Evolutionary conservation across 2,113 vertebrate genomes (phyloP).

Genomic region (Caranx ignobilis): DNA sequence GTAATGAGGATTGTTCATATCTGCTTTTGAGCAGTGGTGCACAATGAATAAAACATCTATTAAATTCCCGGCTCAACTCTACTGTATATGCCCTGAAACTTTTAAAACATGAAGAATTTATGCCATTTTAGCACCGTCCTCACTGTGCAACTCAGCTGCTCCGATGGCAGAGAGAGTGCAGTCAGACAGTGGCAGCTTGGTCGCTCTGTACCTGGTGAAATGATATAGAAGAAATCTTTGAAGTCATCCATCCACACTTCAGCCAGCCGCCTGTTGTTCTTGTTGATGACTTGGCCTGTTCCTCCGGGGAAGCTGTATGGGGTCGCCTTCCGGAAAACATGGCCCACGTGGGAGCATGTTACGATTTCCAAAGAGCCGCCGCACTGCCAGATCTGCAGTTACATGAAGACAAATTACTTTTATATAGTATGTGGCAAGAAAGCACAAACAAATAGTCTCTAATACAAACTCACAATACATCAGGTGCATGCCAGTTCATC

Average conservation of each 20-base stretch:
- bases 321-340: slow-evolving; percentile 97
- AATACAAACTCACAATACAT: neutral
- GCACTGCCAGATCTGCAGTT: slow-evolving; percentile 94
- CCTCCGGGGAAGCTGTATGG: slow-evolving; percentile 98
- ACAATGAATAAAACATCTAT: slow-evolving; percentile 21
- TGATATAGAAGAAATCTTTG: slow-evolving; percentile 99
- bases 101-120: slow-evolving; percentile 9
- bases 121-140: neutral
- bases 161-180: neutral
- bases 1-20: slow-evolving; percentile 33
- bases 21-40: slow-evolving; percentile 14
- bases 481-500: neutral
- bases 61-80: slow-evolving; percentile 13
- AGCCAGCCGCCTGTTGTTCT: slow-evolving; percentile 96
- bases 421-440: neutral
- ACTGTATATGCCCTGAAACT: slow-evolving; percentile 7
- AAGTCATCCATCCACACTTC: slow-evolving; percentile 99
- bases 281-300: slow-evolving; percentile 99
- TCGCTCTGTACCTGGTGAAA: slow-evolving; percentile 91
- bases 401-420: slow-evolving; percentile 15
- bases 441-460: slow-evolving; percentile 34
- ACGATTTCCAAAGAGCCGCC: slow-evolving; percentile 96
- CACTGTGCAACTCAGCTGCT: neutral
- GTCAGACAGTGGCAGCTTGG: neutral
- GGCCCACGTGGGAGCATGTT: slow-evolving; percentile 97